phyloP scores from a whole-genome alignment of 2,888 invertebrate genomes.

The Sicus ferrugineus region DNA sequence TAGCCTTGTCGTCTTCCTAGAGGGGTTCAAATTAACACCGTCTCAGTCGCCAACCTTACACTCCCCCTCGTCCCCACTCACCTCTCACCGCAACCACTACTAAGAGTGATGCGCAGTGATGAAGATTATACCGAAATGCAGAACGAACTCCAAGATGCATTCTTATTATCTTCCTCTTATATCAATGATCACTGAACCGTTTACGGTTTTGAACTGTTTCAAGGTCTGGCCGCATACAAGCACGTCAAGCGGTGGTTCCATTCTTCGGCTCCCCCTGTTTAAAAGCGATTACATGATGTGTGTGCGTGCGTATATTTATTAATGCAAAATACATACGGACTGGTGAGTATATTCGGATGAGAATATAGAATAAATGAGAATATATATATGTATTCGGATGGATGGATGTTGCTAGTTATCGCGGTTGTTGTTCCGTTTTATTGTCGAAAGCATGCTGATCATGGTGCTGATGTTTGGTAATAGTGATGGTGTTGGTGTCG shows the following conservation, averaged over 20 bases:
- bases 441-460: too few species aligned
- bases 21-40: too few species aligned
- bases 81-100: neutral
- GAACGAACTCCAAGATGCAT: conserved; percentile 36
- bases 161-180: conserved; percentile 47
- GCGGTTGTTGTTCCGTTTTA: too few species aligned
- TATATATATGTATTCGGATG: neutral
- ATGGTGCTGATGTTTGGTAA: too few species aligned
- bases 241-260: conserved; percentile 7
- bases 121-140: conserved; percentile 32
- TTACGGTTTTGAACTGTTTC: conserved; percentile 65
- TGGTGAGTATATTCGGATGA: too few species aligned
- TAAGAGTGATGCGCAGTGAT: conserved; percentile 26
- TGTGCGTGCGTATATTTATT: too few species aligned
- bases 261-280: neutral
- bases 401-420: neutral
- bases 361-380: neutral
- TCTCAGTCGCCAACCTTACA: too few species aligned
- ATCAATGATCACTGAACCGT: conserved; percentile 65
- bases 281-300: too few species aligned
- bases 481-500: neutral
- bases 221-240: conserved; percentile 55
- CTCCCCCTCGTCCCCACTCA: too few species aligned
- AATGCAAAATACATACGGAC: too few species aligned
- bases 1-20: too few species aligned